Evolutionary conservation across 2,888 invertebrate genomes (phyloP), one percentile per base, ranked within the genome.

Genomic region (Pardosa pseudoannulata): DNA sequence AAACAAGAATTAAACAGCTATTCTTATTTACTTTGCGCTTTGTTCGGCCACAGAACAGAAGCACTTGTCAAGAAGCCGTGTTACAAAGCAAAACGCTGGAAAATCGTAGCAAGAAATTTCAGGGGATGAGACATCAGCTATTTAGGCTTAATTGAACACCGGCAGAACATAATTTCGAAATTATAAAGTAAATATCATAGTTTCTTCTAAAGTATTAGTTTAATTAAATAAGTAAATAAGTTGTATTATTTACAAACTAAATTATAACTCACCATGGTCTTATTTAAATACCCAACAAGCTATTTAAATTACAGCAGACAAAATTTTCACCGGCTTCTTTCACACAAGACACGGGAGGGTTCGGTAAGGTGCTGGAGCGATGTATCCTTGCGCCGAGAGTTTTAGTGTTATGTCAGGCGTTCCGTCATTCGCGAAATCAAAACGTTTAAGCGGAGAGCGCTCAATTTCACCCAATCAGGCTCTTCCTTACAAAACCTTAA

Each of bases 301-400:
- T 83, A 83, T 83, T 83, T 83, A 78, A 83, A 76, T 70, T 79
- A 74, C 74, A 67, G 79, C 70, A 74, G 65, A 74, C 85, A 79
- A 86, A 82, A 86, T 79, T 79, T 79, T 74, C 85, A 86, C 85
- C 85, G 85, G 85, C 85, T 86, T 86, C 85, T 86, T 78, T 86
- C 85, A 86, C 71, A 71, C 68, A 68, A 86, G 85, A 79, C 67
- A 86, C 79, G 85, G 85, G 79, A 79, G 85, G 83, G 79, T 74
- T 79, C 72, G 28, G 72, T 71, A 70, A 65, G 39, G 78, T 68
- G 72, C 76, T 73, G 73, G 68, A 78, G 71, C 46, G 73, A 39
- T 79, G 79, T 86, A 86, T 86, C 70, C 85, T 79, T 86, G 41
- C 85, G 85, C 85, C 56, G 9, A 27, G 27, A 64, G 64, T 19